phyloP scores from a whole-genome alignment of 1,140 invertebrate species.

The Zaprionus taronus region DNA sequence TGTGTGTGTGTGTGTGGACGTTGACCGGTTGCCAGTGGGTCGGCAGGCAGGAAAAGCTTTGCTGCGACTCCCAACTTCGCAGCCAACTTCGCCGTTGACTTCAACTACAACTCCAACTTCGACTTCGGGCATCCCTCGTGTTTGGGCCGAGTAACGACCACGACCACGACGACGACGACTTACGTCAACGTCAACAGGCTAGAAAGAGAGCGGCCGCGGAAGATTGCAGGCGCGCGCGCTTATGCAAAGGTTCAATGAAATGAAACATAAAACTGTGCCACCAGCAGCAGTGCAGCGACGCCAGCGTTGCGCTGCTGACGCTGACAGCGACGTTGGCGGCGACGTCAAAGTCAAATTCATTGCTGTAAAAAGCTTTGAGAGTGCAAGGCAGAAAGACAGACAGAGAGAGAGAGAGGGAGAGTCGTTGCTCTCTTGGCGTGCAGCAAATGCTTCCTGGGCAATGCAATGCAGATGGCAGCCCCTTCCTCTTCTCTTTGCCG shows the following conservation, averaged over 20 bases:
- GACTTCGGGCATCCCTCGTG: slow-evolving; percentile 21
- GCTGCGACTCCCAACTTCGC: neutral
- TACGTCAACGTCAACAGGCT: slow-evolving; percentile 53
- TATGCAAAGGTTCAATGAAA: slow-evolving; percentile 62
- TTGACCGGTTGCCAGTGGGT: slow-evolving; percentile 51
- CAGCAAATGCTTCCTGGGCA: slow-evolving; percentile 37
- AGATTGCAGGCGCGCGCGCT: slow-evolving; percentile 44
- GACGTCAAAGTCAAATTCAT: slow-evolving; percentile 6
- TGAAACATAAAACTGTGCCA: slow-evolving; percentile 61
- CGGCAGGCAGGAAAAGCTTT: slow-evolving; percentile 39
- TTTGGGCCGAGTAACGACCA: too few species aligned
- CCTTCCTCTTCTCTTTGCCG: neutral
- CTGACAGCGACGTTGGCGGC: neutral
- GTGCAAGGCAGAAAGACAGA: slow-evolving; percentile 23
- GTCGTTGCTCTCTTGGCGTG: neutral
- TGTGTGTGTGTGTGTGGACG: slow-evolving; percentile 30
- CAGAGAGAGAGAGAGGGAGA: slow-evolving; percentile 7
- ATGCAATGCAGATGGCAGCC: slow-evolving; percentile 11
- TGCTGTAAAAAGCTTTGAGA: slow-evolving; percentile 43
- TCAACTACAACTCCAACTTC: slow-evolving; percentile 1
- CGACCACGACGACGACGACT: slow-evolving; percentile 1
- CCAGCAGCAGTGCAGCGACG: slow-evolving; percentile 44
- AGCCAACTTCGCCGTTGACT: slow-evolving; percentile 13
- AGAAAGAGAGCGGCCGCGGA: slow-evolving; percentile 55
- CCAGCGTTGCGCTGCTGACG: slow-evolving; percentile 11